These are phyloP conservation scores for Marisa cornuarietis DNA, from an alignment of 1,140 invertebrate genomes.

Conservation along the genomic window DNA sequence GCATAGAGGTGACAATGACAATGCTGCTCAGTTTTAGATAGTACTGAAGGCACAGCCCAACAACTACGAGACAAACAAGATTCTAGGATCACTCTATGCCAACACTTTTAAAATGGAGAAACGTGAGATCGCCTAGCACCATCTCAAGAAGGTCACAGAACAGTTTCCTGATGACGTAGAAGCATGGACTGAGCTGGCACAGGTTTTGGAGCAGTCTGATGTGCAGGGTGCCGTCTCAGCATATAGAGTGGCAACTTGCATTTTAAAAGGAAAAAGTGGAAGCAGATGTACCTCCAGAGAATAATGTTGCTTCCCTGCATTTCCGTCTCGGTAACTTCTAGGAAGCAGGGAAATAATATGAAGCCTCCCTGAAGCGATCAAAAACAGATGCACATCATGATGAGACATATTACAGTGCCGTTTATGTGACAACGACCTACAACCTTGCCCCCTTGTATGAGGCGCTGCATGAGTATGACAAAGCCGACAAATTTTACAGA, in stretches of 20 bases:
- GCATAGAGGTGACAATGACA: constrained; percentile 95
- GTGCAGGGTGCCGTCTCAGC: constrained; percentile 85
- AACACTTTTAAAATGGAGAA: constrained; percentile 88
- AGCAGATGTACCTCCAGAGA: constrained; percentile 96
- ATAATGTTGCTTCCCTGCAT: constrained; percentile 96
- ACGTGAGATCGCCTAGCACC: constrained; percentile 81
- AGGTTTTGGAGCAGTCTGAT: constrained; percentile 96
- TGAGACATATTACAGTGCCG: constrained; percentile 94
- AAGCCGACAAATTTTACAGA: constrained; percentile 97
- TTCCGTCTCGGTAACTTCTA: constrained; percentile 72
- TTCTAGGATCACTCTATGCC: constrained; percentile 95
- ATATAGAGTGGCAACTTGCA: constrained; percentile 92
- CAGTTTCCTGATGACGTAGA: constrained; percentile 98
- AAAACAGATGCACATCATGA: constrained; percentile 75
- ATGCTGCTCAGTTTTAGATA: constrained; percentile 98
- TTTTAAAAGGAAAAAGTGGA: constrained; percentile 93
- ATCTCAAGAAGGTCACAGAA: constrained; percentile 82
- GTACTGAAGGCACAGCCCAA: constrained; percentile 96
- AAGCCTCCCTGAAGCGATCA: constrained; percentile 84
- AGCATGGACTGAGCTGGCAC: constrained; percentile 98
- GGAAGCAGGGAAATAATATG: constrained; percentile 77
- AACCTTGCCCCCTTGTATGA: constrained; percentile 95
- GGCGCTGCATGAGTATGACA: constrained; percentile 90
- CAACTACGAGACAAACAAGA: constrained; percentile 99
- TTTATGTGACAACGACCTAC: constrained; percentile 93